Evolutionary conservation across 1,140 invertebrate species (phyloP).

Genomic region (Augochlora pura): DNA sequence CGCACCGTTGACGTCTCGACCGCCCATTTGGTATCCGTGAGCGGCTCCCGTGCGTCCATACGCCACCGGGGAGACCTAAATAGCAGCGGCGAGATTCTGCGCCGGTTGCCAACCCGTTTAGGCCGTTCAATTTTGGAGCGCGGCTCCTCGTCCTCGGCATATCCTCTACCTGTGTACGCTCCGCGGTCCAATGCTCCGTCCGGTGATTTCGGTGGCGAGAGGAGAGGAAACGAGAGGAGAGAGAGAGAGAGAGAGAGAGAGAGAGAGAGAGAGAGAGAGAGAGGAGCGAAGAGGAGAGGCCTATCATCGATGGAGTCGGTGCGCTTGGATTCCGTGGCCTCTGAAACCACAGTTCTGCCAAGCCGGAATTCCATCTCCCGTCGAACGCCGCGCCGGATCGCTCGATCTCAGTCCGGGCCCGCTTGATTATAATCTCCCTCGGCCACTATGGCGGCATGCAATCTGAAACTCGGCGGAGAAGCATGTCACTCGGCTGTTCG

Average conservation of each 20-base stretch:
- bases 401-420: conserved; percentile 17
- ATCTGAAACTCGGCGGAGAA: conserved; percentile 62
- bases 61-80: neutral
- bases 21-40: neutral
- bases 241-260: no score
- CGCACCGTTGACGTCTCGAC: neutral
- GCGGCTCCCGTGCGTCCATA: neutral
- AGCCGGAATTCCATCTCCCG: conserved; percentile 22
- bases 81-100: neutral
- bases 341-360: conserved; percentile 3
- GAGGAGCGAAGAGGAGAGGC: neutral
- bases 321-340: neutral
- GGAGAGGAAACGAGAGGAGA: no score
- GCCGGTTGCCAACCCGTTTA: neutral
- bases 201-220: neutral
- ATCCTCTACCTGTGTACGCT: neutral
- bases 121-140: neutral
- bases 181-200: no score
- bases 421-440: conserved; percentile 61
- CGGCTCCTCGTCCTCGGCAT: neutral
- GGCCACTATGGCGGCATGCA: conserved; percentile 52
- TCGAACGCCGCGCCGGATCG: neutral
- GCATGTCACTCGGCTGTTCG: conserved; percentile 68
- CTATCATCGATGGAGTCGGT: neutral
- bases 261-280: no score